Evolutionary conservation across 2,113 vertebrate genomes (phyloP), one percentile per base, ranked within the genome.

Genomic region (Xenus cinereus): DNA sequence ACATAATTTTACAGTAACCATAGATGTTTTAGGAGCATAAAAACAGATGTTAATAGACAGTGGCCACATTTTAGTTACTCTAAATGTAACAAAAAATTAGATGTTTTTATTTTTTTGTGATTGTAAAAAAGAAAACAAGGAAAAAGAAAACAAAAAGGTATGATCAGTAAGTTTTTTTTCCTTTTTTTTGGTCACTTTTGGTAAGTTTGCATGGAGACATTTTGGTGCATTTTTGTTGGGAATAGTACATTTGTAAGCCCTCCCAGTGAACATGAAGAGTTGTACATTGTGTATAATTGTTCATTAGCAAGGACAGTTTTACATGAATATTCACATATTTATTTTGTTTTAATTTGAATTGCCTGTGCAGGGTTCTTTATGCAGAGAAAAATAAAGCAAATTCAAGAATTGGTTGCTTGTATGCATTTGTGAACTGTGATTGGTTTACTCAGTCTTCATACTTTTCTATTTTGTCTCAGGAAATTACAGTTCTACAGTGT

Each of bases 251-350:
- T 99, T 98, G 98, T 98, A 96, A 98, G 96, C 97, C 85, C 88
- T 95, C 96, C 95, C 96, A 97, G 98, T 97, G 98, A 97, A 98
- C 96, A 98, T 96, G 92, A 98, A 97, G 96, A 98, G 98, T 98
- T 99, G 99, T 99, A 99, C 98, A 99, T 99, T 99, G 99, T 99
- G 99, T 99, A 99, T 99, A 99, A 99, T 99, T 99, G 98, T 99
- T 99, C 98, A 98, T 98, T 99, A 98, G 98, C 98, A 98, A 98
- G 98, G 98, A 98, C 98, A 98, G 98, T 99, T 99, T 99, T 99
- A 99, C 99, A 99, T 99, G 98, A 98, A 98, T 99, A 98, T 99
- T 98, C 98, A 98, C 99, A 99, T 99, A 98, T 98, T 99, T 99
- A 99, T 99, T 99, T 99, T 99, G 99, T 99, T 99, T 99, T 98